A percentile compares a stretch with the other conserved stretches of the same genome.
phyloP scores from a whole-genome alignment of 2,888 invertebrate species.

The Drosophila quinaria region DNA sequence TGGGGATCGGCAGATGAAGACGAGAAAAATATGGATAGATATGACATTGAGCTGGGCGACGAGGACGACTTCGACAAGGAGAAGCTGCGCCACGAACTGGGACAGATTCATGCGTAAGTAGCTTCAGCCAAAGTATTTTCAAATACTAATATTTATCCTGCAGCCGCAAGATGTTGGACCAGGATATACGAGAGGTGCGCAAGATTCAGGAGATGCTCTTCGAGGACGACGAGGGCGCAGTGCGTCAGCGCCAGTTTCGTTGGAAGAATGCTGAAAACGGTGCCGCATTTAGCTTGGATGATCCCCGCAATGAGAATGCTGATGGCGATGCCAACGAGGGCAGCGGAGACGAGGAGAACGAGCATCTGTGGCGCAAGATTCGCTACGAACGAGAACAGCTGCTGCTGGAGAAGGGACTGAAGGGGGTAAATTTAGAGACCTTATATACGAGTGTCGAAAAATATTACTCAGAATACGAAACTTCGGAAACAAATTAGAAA shows the following conservation, averaged over 20 bases:
- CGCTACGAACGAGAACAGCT: conserved; percentile 93
- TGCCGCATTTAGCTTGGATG: conserved; percentile 77
- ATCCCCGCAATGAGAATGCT: conserved; percentile 75
- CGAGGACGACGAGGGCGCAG: conserved; percentile 94
- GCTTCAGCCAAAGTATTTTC: neutral
- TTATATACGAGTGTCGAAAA: too few relatives aligned
- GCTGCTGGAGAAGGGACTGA: conserved; percentile 86
- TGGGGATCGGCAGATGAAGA: conserved; percentile 96
- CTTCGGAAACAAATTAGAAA: too few relatives aligned
- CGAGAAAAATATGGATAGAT: conserved; percentile 91
- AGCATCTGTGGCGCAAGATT: conserved; percentile 92
- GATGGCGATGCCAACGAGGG: conserved; percentile 86
- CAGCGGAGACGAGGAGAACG: conserved; percentile 89
- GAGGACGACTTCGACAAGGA: conserved; percentile 93
- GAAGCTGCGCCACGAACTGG: conserved; percentile 92
- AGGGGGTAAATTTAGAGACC: conserved; percentile 56
- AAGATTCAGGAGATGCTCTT: conserved; percentile 94
- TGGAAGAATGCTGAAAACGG: conserved; percentile 92
- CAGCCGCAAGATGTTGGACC: conserved; percentile 93
- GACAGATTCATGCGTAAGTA: conserved; percentile 93
- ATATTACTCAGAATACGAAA: too few relatives aligned
- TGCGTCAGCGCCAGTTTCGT: conserved; percentile 92
- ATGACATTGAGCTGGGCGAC: conserved; percentile 95
- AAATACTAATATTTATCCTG: neutral
- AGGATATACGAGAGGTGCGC: conserved; percentile 94